A percentile compares a stretch with the other conserved stretches of the same genome.
These are phyloP conservation scores for Euthynnus affinis DNA, from an alignment of 2,797 vertebrate genomes.

Conservation along the genomic window DNA sequence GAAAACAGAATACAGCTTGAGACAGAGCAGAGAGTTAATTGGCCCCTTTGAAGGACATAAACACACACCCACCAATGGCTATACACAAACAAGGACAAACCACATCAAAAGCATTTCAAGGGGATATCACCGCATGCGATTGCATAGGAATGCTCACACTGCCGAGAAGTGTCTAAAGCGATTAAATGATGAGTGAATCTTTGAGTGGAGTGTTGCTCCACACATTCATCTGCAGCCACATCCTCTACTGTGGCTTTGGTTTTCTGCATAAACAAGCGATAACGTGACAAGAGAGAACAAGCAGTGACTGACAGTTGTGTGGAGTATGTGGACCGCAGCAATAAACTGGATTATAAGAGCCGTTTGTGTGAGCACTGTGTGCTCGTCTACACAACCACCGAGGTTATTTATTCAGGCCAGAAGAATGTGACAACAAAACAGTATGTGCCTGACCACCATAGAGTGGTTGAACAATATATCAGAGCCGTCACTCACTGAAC, in stretches of 20 bases:
- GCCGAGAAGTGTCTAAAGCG: constrained; percentile 38
- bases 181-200: constrained; percentile 59
- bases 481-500: constrained; percentile 30
- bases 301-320: constrained; percentile 48
- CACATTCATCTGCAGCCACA: constrained; percentile 14
- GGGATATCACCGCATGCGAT: constrained; percentile 35
- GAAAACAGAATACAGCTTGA: constrained; percentile 66
- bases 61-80: constrained; percentile 41
- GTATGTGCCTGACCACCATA: constrained; percentile 28
- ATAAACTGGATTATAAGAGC: constrained; percentile 18
- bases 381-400: constrained; percentile 5
- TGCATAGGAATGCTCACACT: constrained; percentile 57
- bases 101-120: constrained; percentile 69
- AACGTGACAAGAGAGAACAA: constrained; percentile 43
- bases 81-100: constrained; percentile 65
- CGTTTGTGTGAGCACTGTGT: constrained; percentile 11
- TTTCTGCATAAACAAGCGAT: constrained; percentile 57
- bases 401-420: constrained; percentile 38
- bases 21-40: constrained; percentile 60
- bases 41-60: constrained; percentile 60
- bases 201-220: constrained; percentile 26
- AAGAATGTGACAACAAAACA: constrained; percentile 38
- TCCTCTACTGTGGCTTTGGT: constrained; percentile 35
- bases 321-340: constrained; percentile 34
- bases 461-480: constrained; percentile 37